Conservation (phyloP, 2,888 invertebrate genomes). For the Lasioglossum lativentre region DNA sequence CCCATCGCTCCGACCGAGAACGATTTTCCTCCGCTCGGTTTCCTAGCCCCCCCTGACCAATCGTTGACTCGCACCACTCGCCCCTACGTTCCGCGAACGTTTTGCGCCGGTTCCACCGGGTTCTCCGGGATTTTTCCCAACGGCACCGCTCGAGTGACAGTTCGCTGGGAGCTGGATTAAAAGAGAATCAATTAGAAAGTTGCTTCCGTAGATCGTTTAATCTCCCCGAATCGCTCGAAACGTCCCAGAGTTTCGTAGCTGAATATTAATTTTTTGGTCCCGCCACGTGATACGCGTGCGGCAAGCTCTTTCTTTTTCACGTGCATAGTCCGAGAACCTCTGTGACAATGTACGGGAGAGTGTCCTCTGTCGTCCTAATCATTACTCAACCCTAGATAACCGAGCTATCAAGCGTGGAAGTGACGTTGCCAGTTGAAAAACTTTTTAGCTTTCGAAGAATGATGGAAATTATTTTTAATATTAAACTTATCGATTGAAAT, state of each 20-base stretch:
- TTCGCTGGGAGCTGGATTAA: background rate
- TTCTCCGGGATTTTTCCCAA: background rate
- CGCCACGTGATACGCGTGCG: slow-evolving; percentile 52
- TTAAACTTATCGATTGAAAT: background rate
- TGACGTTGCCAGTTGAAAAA: background rate
- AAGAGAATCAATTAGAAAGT: background rate
- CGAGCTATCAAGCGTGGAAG: background rate
- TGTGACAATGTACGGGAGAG: background rate
- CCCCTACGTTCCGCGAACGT: background rate
- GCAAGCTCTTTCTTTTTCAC: background rate
- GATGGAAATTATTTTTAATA: background rate
- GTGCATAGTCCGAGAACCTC: background rate
- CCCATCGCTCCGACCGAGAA: background rate
- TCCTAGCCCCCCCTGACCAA: background rate
- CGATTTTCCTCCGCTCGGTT: background rate
- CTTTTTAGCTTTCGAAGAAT: background rate
- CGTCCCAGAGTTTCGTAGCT: background rate
- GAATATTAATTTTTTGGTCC: background rate
- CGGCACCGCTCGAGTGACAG: background rate
- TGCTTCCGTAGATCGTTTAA: background rate
- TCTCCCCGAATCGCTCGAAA: background rate
- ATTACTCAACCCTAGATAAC: background rate
- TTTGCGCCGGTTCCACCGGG: background rate
- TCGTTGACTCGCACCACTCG: slow-evolving; percentile 38
- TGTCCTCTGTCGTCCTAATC: background rate